Evolutionary conservation across 2,888 invertebrate species (phyloP).

Genomic region (Andrena bucephala): DNA sequence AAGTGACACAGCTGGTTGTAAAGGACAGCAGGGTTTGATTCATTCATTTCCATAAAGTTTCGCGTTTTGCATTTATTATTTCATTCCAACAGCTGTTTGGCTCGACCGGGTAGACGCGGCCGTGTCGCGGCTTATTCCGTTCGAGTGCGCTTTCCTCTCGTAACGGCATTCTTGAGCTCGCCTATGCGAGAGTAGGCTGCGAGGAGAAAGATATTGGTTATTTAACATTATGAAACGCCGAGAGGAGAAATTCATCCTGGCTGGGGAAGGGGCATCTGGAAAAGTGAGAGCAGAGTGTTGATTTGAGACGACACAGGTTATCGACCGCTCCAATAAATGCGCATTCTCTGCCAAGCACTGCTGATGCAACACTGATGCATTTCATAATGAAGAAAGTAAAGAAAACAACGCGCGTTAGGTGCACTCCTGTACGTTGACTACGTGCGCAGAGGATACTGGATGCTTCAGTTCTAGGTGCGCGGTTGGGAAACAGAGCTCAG

Average conservation of each 20-base stretch:
- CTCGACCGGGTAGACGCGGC: constrained; percentile 5
- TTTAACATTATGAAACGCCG: constrained; percentile 64
- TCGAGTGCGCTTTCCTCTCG: constrained; percentile 52
- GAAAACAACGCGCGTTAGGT: constrained; percentile 17
- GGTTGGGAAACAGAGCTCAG: no score
- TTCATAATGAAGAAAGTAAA: constrained; percentile 54
- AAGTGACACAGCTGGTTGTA: not conserved
- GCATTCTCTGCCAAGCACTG: constrained; percentile 37
- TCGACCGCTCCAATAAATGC: constrained; percentile 68
- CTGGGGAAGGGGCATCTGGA: constrained; percentile 38
- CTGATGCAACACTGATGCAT: constrained; percentile 51
- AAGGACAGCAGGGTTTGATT: constrained; percentile 11
- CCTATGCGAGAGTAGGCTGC: constrained; percentile 23
- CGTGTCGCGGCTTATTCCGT: constrained; percentile 15
- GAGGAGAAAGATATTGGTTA: constrained; percentile 62
- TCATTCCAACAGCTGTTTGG: constrained; percentile 16
- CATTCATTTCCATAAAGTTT: constrained; percentile 35
- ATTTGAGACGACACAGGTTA: constrained; percentile 65
- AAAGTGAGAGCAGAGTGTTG: constrained; percentile 58
- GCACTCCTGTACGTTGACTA: not conserved
- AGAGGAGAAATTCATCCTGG: constrained; percentile 61
- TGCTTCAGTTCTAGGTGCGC: no score
- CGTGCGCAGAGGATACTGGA: not conserved
- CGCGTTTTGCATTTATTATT: not conserved
- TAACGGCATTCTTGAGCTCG: constrained; percentile 34